Base-by-base conservation (phyloP, 23 tunicate genomes). In the Pegea sp. region DNA sequence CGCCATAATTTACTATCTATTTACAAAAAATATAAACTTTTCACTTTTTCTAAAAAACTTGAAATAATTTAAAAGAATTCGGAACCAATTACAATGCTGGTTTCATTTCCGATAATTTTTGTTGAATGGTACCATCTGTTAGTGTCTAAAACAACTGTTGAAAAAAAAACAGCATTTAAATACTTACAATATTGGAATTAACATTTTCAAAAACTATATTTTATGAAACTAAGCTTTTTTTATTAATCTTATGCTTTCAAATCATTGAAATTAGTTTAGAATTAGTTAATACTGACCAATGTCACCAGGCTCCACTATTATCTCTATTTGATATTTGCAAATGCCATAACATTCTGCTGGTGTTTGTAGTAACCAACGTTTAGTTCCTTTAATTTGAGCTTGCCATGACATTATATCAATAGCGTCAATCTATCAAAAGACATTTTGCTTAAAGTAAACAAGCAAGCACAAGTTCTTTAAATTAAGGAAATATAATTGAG, bases 1-100 rank as follows among this genome's bases (percentile, higher is more conserved):
- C n/a, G n/a, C n/a, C n/a, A n/a, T n/a, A n/a, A n/a, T n/a, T n/a
- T n/a, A n/a, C n/a, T n/a, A n/a, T n/a, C n/a, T n/a, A n/a, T n/a
- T n/a, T n/a, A n/a, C n/a, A n/a, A n/a, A n/a, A n/a, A n/a, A n/a
- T n/a, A n/a, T n/a, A n/a, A n/a, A n/a, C n/a, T n/a, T n/a, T n/a
- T n/a, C n/a, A n/a, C n/a, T n/a, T n/a, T n/a, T n/a, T n/a, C n/a
- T n/a, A n/a, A n/a, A n/a, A n/a, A n/a, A n/a, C n/a, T n/a, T n/a
- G n/a, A n/a, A n/a, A n/a, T n/a, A n/a, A 21, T n/a, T 65, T 34
- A 73, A 26, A 59, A 84, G 58, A 69, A 84, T 55, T 84, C 95
- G 18, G 95, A 84, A 18, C 95, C 95, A 19, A 84, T 84, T 7
- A 84, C 95, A 50, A 84, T 84, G 32, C 95, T 84, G 1, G 95